phyloP scores from a whole-genome alignment of 2,888 invertebrate species.

The Athalia rosae region DNA sequence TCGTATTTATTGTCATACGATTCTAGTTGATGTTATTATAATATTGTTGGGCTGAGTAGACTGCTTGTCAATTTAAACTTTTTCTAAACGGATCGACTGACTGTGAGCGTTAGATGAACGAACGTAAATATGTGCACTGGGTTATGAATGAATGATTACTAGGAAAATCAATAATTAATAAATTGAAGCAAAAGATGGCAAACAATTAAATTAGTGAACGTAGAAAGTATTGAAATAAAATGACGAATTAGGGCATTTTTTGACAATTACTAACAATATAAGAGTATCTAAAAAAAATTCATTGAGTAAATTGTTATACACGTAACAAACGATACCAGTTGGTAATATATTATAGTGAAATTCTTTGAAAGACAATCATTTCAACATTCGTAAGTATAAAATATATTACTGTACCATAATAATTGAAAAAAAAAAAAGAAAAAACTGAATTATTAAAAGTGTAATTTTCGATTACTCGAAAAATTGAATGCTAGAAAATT shows the following conservation, averaged over 20 bases:
- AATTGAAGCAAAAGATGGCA: background rate
- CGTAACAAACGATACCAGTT: background rate
- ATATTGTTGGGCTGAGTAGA: conserved; percentile 21
- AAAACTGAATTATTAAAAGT: background rate
- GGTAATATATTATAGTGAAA: background rate
- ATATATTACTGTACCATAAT: background rate
- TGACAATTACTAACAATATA: background rate
- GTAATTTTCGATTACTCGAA: background rate
- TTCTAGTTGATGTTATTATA: conserved; percentile 11
- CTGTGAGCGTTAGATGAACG: background rate
- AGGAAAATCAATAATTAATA: background rate
- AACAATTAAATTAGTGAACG: background rate
- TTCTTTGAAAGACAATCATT: conserved; percentile 26
- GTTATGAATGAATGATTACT: background rate
- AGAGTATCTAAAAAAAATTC: too few relatives aligned
- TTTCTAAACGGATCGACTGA: conserved; percentile 22
- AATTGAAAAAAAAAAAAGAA: background rate
- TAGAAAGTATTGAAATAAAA: background rate
- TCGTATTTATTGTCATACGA: conserved; percentile 24
- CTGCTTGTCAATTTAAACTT: conserved; percentile 44
- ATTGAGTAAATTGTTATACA: background rate
- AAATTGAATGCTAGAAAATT: too few relatives aligned
- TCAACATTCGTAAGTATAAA: conserved; percentile 10
- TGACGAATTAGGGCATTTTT: conserved; percentile 30
- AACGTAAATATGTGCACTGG: background rate